These are phyloP conservation scores for Tupiocoris notatus DNA, from an alignment of 2,888 invertebrate genomes.

Conservation along the genomic window DNA sequence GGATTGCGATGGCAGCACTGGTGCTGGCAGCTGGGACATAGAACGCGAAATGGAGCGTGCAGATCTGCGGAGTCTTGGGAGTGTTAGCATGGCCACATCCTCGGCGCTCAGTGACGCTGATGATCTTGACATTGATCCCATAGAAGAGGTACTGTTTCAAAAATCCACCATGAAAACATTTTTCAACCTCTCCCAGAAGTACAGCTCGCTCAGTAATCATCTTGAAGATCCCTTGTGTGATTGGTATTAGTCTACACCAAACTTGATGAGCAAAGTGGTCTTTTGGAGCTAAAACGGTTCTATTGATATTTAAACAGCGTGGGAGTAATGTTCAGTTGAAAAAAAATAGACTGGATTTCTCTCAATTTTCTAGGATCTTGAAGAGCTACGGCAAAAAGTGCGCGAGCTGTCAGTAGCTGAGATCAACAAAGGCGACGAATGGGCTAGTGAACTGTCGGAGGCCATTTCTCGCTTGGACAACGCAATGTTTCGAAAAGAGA, in stretches of 20 bases:
- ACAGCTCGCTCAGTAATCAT: too few species aligned
- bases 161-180: too few species aligned
- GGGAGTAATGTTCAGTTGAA: too few species aligned
- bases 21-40: slow-evolving; percentile 51
- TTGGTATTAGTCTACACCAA: too few species aligned
- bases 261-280: too few species aligned
- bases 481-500: slow-evolving; percentile 66
- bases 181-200: too few species aligned
- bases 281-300: too few species aligned
- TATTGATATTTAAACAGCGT: too few species aligned
- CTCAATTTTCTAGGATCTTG: slow-evolving; percentile 59
- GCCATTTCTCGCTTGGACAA: slow-evolving; percentile 77
- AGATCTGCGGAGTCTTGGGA: slow-evolving; percentile 59
- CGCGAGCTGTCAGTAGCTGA: slow-evolving; percentile 72
- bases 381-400: slow-evolving; percentile 67
- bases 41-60: slow-evolving; percentile 62
- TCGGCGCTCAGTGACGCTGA: slow-evolving; percentile 58
- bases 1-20: slow-evolving; percentile 35
- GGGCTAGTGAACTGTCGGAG: slow-evolving; percentile 74
- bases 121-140: slow-evolving; percentile 47
- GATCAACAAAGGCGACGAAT: slow-evolving; percentile 67
- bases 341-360: too few species aligned
- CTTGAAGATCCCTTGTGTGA: too few species aligned
- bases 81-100: slow-evolving; percentile 58
- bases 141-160: slow-evolving; percentile 52